phyloP scores from a whole-genome alignment of 2,797 vertebrate species.

The Carapus acus region DNA sequence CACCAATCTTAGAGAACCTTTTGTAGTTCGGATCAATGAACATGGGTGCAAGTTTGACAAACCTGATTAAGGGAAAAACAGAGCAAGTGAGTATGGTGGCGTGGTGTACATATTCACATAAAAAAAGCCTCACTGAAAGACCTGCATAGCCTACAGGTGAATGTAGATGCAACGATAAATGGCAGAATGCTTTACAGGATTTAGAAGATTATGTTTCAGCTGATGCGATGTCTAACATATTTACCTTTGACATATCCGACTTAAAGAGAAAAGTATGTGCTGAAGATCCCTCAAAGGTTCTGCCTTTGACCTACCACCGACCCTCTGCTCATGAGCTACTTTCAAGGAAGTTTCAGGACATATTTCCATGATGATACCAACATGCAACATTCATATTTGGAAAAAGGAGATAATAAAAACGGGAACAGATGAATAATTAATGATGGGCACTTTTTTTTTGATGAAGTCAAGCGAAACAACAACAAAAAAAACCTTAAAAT shows the following conservation, averaged over 20 bases:
- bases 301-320: no score
- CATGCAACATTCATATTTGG: no score
- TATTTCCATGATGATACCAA: no score
- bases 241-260: slow-evolving; percentile 25
- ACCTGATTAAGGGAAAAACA: slow-evolving; percentile 71
- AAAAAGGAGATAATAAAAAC: no score
- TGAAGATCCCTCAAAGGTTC: neutral
- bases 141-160: slow-evolving; percentile 17
- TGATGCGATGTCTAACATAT: slow-evolving; percentile 46
- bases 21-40: slow-evolving; percentile 86
- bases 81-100: slow-evolving; percentile 11
- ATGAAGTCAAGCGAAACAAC: no score
- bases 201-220: slow-evolving; percentile 37
- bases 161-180: slow-evolving; percentile 32
- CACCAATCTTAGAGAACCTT: slow-evolving; percentile 77
- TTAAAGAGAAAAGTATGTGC: slow-evolving; percentile 8
- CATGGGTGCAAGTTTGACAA: slow-evolving; percentile 82
- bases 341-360: no score
- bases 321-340: no score
- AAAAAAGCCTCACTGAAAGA: slow-evolving; percentile 5
- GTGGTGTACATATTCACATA: slow-evolving; percentile 2
- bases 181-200: slow-evolving; percentile 44
- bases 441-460: no score
- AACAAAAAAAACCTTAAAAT: no score
- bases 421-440: no score